Conservation (phyloP, 30 jellyfish, hydroid and myxozoan species). For the Nemopilema nomurai region DNA sequence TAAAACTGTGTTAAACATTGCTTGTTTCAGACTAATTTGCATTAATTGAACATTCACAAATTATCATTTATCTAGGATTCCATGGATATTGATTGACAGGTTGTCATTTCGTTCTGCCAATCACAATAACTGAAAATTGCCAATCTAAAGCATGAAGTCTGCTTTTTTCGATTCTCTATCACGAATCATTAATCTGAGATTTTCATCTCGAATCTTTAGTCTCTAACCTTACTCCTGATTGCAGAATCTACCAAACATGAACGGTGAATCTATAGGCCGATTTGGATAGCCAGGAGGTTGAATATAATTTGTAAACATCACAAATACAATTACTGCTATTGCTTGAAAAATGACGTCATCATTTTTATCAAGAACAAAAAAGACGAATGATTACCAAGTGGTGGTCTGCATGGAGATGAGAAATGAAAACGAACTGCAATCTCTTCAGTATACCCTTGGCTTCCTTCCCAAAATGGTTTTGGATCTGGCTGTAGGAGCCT, state of each 20-base stretch:
- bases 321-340: no score
- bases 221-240: not conserved
- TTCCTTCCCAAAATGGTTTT: slow-evolving; percentile 75
- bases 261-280: no score
- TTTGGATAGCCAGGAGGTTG: no score
- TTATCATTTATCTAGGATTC: not conserved
- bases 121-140: not conserved
- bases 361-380: no score
- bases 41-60: not conserved
- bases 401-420: slow-evolving; percentile 99
- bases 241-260: no score
- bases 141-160: not conserved
- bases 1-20: slow-evolving; percentile 1
- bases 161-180: not conserved
- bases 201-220: no score
- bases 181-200: not conserved
- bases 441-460: slow-evolving; percentile 38
- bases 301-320: no score
- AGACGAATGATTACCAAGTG: slow-evolving; percentile 69
- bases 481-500: slow-evolving; percentile 85
- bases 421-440: slow-evolving; percentile 64
- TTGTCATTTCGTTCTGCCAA: not conserved
- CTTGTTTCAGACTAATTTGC: not conserved
- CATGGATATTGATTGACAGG: not conserved
- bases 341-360: not conserved